A percentile compares a stretch with the other conserved stretches of the same genome.
Evolutionary conservation across 2,797 vertebrate species (phyloP).

Genomic region (Phylloscopus collybita): DNA sequence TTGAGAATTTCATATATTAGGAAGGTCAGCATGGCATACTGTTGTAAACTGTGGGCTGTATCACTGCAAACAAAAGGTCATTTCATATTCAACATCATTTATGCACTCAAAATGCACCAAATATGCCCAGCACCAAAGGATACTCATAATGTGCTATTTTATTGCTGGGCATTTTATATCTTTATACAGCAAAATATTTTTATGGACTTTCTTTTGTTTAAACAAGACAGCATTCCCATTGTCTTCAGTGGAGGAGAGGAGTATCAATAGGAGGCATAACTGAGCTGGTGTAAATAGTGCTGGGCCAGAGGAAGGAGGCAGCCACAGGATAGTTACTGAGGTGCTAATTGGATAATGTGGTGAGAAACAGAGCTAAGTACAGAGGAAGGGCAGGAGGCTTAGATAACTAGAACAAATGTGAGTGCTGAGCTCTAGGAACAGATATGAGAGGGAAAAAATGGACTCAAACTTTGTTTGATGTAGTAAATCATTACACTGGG

Average conservation of each 20-base stretch:
- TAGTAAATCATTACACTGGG: constrained; percentile 2
- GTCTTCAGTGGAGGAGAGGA: background rate
- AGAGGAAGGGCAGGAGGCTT: constrained; percentile 23
- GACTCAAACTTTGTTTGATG: constrained; percentile 23
- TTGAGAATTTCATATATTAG: background rate
- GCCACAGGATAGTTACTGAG: background rate
- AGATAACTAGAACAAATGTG: constrained; percentile 2
- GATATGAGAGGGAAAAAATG: background rate
- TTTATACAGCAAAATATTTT: background rate
- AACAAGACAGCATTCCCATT: background rate
- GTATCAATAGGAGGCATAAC: background rate
- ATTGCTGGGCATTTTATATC: background rate
- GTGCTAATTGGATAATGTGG: constrained; percentile 41
- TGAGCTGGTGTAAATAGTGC: background rate
- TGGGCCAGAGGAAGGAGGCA: constrained; percentile 5
- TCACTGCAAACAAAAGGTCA: background rate
- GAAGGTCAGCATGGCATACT: background rate
- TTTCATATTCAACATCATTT: background rate
- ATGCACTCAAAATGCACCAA: background rate
- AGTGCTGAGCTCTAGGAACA: constrained; percentile 1
- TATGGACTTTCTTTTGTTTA: background rate
- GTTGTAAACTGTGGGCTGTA: background rate
- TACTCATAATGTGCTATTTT: fast-evolving
- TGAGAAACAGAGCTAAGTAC: constrained; percentile 26
- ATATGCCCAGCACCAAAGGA: background rate